Conservation (phyloP, 2,888 invertebrate genomes). For the Cryptophagus acutangulus region DNA sequence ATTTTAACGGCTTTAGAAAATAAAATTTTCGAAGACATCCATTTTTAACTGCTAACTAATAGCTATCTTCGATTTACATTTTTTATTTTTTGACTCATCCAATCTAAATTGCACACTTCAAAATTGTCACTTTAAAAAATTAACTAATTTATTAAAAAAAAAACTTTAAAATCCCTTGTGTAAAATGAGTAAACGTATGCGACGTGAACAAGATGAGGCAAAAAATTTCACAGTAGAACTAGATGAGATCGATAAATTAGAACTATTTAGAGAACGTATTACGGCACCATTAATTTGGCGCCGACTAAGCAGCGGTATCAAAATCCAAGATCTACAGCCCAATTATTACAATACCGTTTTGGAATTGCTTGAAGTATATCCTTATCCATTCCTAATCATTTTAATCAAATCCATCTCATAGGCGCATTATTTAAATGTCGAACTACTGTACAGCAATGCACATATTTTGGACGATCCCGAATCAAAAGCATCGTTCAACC, state of each 20-base stretch:
- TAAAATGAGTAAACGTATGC: constrained; percentile 40
- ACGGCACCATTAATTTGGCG: constrained; percentile 26
- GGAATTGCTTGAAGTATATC: constrained; percentile 34
- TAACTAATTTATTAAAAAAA: neutral
- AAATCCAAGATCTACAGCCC: constrained; percentile 40
- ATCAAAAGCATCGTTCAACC: constrained; percentile 37
- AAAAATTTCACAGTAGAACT: constrained; percentile 37
- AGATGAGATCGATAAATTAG: constrained; percentile 38
- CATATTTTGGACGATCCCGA: constrained; percentile 35
- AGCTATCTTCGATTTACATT: too few relatives aligned
- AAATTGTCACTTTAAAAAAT: neutral
- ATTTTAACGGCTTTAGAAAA: too few relatives aligned
- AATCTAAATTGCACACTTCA: too few relatives aligned
- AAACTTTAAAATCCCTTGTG: too few relatives aligned
- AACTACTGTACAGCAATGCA: constrained; percentile 40
- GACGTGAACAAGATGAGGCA: constrained; percentile 36
- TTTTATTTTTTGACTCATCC: too few relatives aligned
- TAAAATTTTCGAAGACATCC: too few relatives aligned
- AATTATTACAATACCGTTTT: constrained; percentile 32
- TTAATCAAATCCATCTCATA: constrained; percentile 18
- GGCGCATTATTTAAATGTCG: constrained; percentile 34
- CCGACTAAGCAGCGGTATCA: constrained; percentile 29
- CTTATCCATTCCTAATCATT: constrained; percentile 3
- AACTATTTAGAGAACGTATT: constrained; percentile 13
- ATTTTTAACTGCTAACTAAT: too few relatives aligned